Base-by-base conservation (phyloP, 2,888 invertebrate genomes). In the Agrochola litura region DNA sequence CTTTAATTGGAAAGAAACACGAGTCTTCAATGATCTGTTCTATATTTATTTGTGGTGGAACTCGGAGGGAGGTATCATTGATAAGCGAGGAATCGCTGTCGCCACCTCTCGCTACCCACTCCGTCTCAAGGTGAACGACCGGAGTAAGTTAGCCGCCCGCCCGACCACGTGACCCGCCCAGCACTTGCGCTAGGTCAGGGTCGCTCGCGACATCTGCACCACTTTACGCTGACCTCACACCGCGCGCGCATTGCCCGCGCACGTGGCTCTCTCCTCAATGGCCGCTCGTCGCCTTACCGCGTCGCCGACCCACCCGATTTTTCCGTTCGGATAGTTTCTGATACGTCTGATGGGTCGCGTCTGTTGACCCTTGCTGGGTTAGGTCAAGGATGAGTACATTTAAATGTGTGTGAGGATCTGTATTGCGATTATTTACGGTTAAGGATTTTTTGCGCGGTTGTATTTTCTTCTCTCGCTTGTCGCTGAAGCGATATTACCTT, bases 81-180 rank as follows among this genome's bases (percentile, higher is more conserved):
- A 89, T 87, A 89, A 87, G 80, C 84, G 77, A 83, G 69, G 82
- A 87, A 87, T 85, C 88, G 79, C 83, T 82, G 86, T 89, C 92
- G 92, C 93, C 92, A 85, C 91, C 92, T 92, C 91, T 86, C 90
- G 88, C 84, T 84, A 85, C 90, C 90, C 91, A 90, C 90, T 89
- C 91, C 89, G 95, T 95, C 95, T 95, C 95, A 95, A 95, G 96
- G 96, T 96, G 96, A 96, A 95, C 92, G 96, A 93, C 95, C 96
- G 89, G 90, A 91, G 93, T 91, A 89, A 91, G 91, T 91, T 91
- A 87, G 90, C 93, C 95, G 95, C 95, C 94, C 95, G 93, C 94
- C 95, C 95, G 93, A 90, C 92, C 95, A 93, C 94, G 95, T 95
- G 96, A 95, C 95, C 95, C 95, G 93, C 95, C 94, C 95, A 94